Conservation (phyloP, 2,888 invertebrate species). For the Cremastobaeus sp. region DNA sequence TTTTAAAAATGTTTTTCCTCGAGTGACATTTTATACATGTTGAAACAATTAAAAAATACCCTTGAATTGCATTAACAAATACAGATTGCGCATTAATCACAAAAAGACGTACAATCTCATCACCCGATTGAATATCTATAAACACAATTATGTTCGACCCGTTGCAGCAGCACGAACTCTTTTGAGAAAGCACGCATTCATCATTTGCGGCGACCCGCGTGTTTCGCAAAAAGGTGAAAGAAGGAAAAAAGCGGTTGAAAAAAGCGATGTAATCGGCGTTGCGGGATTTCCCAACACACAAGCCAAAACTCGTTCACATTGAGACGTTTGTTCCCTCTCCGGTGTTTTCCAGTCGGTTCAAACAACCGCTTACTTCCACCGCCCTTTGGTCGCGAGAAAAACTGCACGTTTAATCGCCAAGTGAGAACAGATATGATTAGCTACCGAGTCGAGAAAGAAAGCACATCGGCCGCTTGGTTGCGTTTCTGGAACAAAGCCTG, state of each 20-base stretch:
- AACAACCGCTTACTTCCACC: constrained; percentile 5
- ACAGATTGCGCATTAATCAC: constrained; percentile 2
- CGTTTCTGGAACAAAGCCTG: constrained; percentile 50
- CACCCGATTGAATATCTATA: constrained; percentile 7
- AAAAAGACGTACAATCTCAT: constrained; percentile 17
- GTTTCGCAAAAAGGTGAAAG: constrained; percentile 55
- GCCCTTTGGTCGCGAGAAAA: constrained; percentile 43
- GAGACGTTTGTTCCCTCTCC: constrained; percentile 33
- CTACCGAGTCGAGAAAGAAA: constrained; percentile 35
- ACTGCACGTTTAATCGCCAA: constrained; percentile 28
- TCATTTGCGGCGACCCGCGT: constrained; percentile 35
- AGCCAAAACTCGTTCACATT: constrained; percentile 52
- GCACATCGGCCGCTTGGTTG: constrained; percentile 37
- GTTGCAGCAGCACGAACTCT: constrained; percentile 8
- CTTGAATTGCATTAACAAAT: no score
- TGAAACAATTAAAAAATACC: no score
- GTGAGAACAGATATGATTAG: constrained; percentile 43
- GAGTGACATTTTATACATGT: no score
- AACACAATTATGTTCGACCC: constrained; percentile 21
- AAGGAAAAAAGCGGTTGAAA: constrained; percentile 35
- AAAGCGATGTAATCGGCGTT: constrained; percentile 28
- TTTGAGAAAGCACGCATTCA: constrained; percentile 25
- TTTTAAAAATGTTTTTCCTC: no score
- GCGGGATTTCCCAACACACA: constrained; percentile 35
- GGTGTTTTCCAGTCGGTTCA: constrained; percentile 22